phyloP scores from a whole-genome alignment of 2,797 vertebrate genomes.

The Oryzias sinensis region DNA sequence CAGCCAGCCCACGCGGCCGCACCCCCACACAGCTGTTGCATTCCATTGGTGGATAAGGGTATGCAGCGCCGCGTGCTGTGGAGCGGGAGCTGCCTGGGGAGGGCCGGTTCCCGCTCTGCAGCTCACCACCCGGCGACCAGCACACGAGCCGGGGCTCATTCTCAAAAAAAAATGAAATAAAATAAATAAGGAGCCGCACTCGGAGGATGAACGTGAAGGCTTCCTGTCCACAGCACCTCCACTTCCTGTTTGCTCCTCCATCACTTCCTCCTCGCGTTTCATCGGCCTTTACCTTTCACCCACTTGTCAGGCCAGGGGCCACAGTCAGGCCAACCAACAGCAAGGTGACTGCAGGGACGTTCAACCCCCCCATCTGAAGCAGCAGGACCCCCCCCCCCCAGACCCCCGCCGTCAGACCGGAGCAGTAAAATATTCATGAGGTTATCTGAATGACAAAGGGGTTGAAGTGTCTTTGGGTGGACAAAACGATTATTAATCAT shows the following conservation, averaged over 20 bases:
- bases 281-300: conserved; percentile 66
- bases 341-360: conserved; percentile 40
- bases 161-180: conserved; percentile 66
- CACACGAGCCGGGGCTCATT: conserved; percentile 56
- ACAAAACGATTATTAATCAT: conserved; percentile 25
- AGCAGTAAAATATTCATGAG: conserved; percentile 76
- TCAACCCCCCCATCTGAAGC: conserved; percentile 6
- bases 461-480: conserved; percentile 35
- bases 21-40: conserved; percentile 83
- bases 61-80: conserved; percentile 49
- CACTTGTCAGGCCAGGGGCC: conserved; percentile 34
- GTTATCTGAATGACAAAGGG: conserved; percentile 74
- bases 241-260: conserved; percentile 41
- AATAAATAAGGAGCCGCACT: conserved; percentile 45
- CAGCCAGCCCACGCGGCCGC: conserved; percentile 86
- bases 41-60: conserved; percentile 84
- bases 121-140: conserved; percentile 37
- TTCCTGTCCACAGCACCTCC: conserved; percentile 52
- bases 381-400: conserved; percentile 37
- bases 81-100: conserved; percentile 51
- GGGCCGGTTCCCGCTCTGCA: conserved; percentile 48
- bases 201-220: not conserved
- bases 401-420: conserved; percentile 30
- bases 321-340: conserved; percentile 32
- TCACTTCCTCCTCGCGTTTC: conserved; percentile 47